A percentile compares a stretch with the other conserved stretches of the same genome.
These are phyloP conservation scores for Resseliella maxima DNA, from an alignment of 2,888 invertebrate species.

Conservation along the genomic window DNA sequence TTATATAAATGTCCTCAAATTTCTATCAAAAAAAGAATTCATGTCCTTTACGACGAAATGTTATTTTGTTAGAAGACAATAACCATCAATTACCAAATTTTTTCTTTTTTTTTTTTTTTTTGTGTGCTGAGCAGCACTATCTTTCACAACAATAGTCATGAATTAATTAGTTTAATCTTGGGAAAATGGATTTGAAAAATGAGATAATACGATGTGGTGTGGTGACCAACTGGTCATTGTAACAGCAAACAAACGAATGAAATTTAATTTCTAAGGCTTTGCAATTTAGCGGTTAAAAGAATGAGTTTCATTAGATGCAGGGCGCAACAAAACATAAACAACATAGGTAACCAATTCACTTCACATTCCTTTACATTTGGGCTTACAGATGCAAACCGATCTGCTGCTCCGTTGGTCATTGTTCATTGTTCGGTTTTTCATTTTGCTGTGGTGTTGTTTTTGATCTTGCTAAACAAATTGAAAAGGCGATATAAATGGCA, in stretches of 20 bases:
- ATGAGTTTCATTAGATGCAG: background rate
- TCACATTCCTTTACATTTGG: background rate
- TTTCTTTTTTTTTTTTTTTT: too few species aligned
- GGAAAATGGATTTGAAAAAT: background rate
- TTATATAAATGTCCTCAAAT: background rate
- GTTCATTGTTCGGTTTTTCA: background rate
- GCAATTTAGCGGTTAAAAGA: background rate
- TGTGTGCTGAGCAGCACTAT: too few species aligned
- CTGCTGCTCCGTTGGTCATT: background rate
- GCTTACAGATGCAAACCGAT: background rate
- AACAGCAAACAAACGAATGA: background rate
- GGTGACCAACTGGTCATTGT: background rate
- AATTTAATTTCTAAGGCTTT: background rate
- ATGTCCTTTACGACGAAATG: background rate
- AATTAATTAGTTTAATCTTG: background rate
- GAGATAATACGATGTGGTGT: background rate
- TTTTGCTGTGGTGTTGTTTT: conserved; percentile 49
- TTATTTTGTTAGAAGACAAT: too few species aligned
- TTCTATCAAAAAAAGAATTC: background rate
- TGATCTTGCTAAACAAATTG: conserved; percentile 36
- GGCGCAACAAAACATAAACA: background rate
- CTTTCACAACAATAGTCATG: background rate
- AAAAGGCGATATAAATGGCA: conserved; percentile 37
- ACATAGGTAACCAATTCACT: background rate
- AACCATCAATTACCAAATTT: background rate